Percentiles rank a stretch among this genome's conserved stretches.
Evolutionary conservation across 92 coral and sea anemone genomes (phyloP).

Genomic region (Siderastrea siderea): DNA sequence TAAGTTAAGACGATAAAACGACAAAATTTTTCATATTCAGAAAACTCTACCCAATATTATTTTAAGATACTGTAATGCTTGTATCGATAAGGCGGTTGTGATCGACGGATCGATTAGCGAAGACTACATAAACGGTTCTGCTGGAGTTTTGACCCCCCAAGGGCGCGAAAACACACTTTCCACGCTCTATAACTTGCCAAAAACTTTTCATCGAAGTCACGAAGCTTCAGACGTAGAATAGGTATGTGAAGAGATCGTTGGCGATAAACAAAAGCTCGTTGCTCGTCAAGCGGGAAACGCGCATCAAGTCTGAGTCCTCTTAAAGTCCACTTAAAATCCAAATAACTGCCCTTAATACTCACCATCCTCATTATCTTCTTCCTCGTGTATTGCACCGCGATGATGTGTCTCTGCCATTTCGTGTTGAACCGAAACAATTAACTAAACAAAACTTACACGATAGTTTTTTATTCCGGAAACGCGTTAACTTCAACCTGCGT

Average conservation of each 20-base stretch:
- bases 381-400: constrained; percentile 18
- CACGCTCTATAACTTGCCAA: background rate
- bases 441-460: background rate
- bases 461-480: background rate
- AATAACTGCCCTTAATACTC: background rate
- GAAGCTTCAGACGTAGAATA: background rate
- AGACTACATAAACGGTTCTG: background rate
- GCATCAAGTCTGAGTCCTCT: background rate
- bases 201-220: background rate
- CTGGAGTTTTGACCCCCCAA: background rate
- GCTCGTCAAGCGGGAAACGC: background rate
- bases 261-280: background rate
- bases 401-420: constrained; percentile 36
- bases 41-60: background rate
- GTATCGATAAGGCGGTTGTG: background rate
- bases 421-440: background rate
- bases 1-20: background rate
- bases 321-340: background rate
- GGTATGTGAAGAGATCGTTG: background rate
- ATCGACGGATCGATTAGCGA: background rate
- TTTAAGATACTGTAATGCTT: background rate
- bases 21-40: too few relatives aligned
- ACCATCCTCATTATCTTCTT: constrained; percentile 41
- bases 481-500: background rate
- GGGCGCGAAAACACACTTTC: background rate